Base-by-base conservation (phyloP, 2,888 invertebrate genomes). In the Spilarctia lutea region DNA sequence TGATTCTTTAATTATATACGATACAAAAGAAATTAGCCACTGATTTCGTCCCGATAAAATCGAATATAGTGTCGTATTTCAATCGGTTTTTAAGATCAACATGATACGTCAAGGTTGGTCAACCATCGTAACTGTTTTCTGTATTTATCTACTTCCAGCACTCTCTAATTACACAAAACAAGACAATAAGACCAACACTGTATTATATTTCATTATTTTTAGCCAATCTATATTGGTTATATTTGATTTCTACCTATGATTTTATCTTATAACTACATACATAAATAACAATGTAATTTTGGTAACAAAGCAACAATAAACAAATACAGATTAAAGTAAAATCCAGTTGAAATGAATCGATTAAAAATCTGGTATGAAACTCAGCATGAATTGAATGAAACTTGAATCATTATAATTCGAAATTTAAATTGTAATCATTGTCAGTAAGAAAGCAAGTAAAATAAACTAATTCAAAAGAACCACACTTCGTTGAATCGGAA, bases 401-500 rank as follows among this genome's bases (percentile, higher is more conserved):
- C 67, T 48, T 48, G 11, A 30, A 20, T 68, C 8, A 33, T 68
- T 33, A 8, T 20, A 30, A 16, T 63, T 4, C 30, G 16, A 30
- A 27, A 30, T 30, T 63, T 30, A 30, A 63, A 63, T 63, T 27
- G 30, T 30, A 4, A 13, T 30, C 16, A 4, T 68, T 30, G 30
- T 30, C 33, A 27, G 33, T 63, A 80, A 78, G 76, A 82, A 80
- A 78, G 72, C 75, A 81, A 77, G 60, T 75, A 70, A 52, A 60
- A 45, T 42, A 70, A 69, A 74, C 35, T 27, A 35, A 70, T 42
- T 67, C 65, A 35, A 71, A 71, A 71, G 39, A 72, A 45, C 68
- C 68, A 78, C 73, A 76, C 75, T 80, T 78, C 75, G 71, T 80
- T 83, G 80, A 65, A 72, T 68, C 73, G 73, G 73, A 72, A 66